Evolutionary conservation across 2,888 invertebrate genomes (phyloP), one percentile per base, ranked within the genome.

Genomic region (Carterocephalus palaemon): DNA sequence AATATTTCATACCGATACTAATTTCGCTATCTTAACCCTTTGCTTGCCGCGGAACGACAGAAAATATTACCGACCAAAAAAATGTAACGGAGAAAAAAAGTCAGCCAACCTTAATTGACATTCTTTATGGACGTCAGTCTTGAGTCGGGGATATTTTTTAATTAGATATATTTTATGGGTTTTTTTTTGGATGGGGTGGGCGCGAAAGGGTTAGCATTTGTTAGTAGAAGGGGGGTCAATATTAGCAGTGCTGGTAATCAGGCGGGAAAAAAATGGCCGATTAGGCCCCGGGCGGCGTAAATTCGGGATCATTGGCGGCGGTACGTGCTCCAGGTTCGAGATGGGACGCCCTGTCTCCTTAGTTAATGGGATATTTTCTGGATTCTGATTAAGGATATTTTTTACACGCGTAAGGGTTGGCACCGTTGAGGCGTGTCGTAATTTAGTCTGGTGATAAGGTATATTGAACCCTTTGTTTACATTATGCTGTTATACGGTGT

Each of bases 101-200:
- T 77, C 81, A n/a, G n/a, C 75, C 73, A 62, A 53, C 54, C 77
- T 75, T 88, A 88, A 88, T 88, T 88, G 88, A 85, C 88, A 87
- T 88, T 88, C 88, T 88, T 88, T 88, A 88, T 85, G 85, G 78
- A 72, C 84, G 86, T 83, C 85, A 84, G 85, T 75, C 84, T 84
- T 80, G 76, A 80, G 75, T 78, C 75, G 76, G 75, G 87, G 82
- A 87, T 87, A 87, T 88, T 88, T 88, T 88, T 87, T 88, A 88
- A 88, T 88, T 88, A 88, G 87, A 87, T 88, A 88, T 88, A 88
- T 88, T 88, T 88, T 88, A 88, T 87, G 86, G 75, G 75, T 65
- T 80, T 86, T 85, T 85, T 86, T 84, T 73, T 77, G 70, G 81
- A 85, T 75, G 83, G 82, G 82, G 78, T 67, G 67, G 69, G 71